A percentile compares a stretch with the other conserved stretches of the same genome.
Evolutionary conservation across 1,140 invertebrate species (phyloP).

Genomic region (Meteorus sp.): DNA sequence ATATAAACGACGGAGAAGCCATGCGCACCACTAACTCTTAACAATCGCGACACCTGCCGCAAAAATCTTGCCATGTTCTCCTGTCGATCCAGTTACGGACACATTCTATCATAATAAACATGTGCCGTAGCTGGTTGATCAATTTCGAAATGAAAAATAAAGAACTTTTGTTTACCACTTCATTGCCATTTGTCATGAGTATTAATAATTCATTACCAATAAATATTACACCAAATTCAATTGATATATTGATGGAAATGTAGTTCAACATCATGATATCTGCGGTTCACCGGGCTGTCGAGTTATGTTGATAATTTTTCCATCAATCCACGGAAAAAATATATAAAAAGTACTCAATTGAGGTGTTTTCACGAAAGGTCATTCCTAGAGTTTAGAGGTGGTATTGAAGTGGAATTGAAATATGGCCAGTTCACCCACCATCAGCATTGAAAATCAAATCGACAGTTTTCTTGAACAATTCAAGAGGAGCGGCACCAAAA

Average conservation of each 20-base stretch:
- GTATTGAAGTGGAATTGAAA: slow-evolving; percentile 1
- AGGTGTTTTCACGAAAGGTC: too few species aligned
- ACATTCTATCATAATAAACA: slow-evolving; percentile 14
- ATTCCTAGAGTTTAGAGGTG: too few species aligned
- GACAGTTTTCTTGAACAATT: slow-evolving; percentile 81
- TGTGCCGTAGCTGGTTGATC: not conserved
- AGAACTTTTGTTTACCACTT: not conserved
- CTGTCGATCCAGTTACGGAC: slow-evolving; percentile 40
- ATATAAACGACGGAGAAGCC: too few species aligned
- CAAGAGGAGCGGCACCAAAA: slow-evolving; percentile 72
- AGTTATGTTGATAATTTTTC: too few species aligned
- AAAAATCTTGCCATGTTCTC: slow-evolving; percentile 17
- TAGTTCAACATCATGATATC: too few species aligned
- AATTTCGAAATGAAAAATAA: not conserved
- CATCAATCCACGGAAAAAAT: too few species aligned
- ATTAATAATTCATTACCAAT: too few species aligned
- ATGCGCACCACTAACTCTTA: slow-evolving; percentile 18
- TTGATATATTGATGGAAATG: too few species aligned
- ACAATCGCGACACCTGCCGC: slow-evolving; percentile 45
- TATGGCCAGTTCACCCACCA: slow-evolving; percentile 69
- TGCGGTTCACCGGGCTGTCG: too few species aligned
- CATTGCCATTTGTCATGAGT: not conserved
- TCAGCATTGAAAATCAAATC: slow-evolving; percentile 78
- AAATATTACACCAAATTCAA: too few species aligned
- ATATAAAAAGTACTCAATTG: too few species aligned